These are phyloP conservation scores for Nesogale talazaci DNA, from an alignment of 2,113 vertebrate species.

Conservation along the genomic window DNA sequence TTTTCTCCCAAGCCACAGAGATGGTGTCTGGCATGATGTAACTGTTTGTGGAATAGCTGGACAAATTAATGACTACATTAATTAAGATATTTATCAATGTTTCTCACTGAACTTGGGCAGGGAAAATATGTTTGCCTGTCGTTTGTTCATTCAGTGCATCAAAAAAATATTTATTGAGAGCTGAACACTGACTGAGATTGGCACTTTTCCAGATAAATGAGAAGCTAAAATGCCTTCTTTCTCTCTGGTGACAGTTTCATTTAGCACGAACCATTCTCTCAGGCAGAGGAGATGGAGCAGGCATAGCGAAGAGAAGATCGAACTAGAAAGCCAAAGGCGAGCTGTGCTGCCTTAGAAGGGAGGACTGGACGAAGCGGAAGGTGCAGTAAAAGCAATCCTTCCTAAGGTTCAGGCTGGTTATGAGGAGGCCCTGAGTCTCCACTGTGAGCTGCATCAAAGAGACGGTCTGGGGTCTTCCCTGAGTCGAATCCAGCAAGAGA, in stretches of 20 bases:
- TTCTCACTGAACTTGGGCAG: constrained; percentile 55
- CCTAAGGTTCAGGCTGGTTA: background rate
- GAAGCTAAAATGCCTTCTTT: constrained; percentile 37
- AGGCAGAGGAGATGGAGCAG: background rate
- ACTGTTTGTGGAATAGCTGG: constrained; percentile 53
- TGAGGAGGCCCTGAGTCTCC: background rate
- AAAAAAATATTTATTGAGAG: constrained; percentile 58
- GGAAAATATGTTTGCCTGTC: constrained; percentile 58
- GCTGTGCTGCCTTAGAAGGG: background rate
- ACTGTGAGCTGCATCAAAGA: background rate
- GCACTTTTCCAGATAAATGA: constrained; percentile 54
- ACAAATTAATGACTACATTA: constrained; percentile 56
- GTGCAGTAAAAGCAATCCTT: background rate
- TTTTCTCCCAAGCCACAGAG: background rate
- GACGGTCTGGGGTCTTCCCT: background rate
- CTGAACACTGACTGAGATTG: constrained; percentile 50
- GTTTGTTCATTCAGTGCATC: constrained; percentile 58
- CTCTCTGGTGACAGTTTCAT: constrained; percentile 16
- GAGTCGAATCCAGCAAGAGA: background rate
- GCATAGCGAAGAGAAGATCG: background rate
- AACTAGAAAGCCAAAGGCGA: background rate
- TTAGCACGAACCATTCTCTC: constrained; percentile 46
- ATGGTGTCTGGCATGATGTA: background rate
- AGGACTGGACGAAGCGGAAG: background rate
- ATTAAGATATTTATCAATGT: constrained; percentile 52